Evolutionary conservation across 2,888 invertebrate genomes (phyloP).

Genomic region (Andrena haemorrhoa): DNA sequence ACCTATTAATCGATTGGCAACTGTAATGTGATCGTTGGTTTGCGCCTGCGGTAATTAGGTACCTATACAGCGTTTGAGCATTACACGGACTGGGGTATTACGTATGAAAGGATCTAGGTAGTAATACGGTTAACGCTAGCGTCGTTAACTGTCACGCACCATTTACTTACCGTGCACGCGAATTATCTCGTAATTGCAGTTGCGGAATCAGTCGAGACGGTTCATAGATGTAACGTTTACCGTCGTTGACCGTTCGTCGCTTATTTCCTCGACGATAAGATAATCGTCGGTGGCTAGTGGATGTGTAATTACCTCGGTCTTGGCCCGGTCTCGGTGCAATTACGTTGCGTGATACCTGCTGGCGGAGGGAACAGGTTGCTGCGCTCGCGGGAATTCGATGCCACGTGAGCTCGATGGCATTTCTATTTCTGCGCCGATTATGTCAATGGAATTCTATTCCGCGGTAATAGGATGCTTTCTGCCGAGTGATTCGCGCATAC

Average conservation of each 20-base stretch:
- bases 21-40: not conserved
- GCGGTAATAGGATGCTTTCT: too few species aligned
- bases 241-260: slow-evolving; percentile 4
- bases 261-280: slow-evolving; percentile 42
- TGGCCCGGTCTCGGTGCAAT: slow-evolving; percentile 44
- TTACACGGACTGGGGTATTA: not conserved
- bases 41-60: too few species aligned
- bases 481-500: too few species aligned
- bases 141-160: slow-evolving; percentile 4
- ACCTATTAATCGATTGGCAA: too few species aligned
- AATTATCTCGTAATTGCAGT: slow-evolving; percentile 37
- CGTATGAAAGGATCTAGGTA: not conserved
- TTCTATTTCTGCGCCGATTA: not conserved
- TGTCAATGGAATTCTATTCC: too few species aligned
- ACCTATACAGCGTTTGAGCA: not conserved
- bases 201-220: slow-evolving; percentile 24
- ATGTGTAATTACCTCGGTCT: slow-evolving; percentile 56
- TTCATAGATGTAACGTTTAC: slow-evolving; percentile 23
- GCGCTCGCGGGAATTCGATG: slow-evolving; percentile 15
- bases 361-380: slow-evolving; percentile 47
- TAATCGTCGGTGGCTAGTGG: slow-evolving; percentile 51
- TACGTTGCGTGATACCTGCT: slow-evolving; percentile 56
- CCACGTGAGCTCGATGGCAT: not conserved
- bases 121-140: slow-evolving; percentile 5
- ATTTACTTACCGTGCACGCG: not conserved